Base-by-base conservation (phyloP, 2,113 vertebrate genomes). In the Ageneiosus marmoratus region DNA sequence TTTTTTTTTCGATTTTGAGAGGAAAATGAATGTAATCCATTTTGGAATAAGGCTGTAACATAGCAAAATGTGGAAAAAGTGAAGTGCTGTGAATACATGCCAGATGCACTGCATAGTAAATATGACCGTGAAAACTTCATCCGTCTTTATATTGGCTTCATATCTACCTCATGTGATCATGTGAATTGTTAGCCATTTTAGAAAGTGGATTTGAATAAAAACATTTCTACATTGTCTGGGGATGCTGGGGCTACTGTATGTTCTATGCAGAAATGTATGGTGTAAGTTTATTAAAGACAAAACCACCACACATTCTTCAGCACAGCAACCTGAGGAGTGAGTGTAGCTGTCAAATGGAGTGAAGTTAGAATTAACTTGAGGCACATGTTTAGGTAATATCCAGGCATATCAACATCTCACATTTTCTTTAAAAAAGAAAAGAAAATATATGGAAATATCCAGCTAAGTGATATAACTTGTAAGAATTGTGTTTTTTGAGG, bases 161-260 rank as follows among this genome's bases (percentile, higher is more conserved):
- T 63, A 20, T 63, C 62, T 67, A 67, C 32, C 18, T 67, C 11
- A 34, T 34, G 63, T 37, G 3, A 32, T n/a, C n/a, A n/a, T n/a
- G n/a, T n/a, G n/a, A n/a, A n/a, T n/a, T n/a, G n/a, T n/a, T n/a
- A n/a, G n/a, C n/a, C n/a, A n/a, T n/a, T n/a, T n/a, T 20, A 10
- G 1, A 37, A 22, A 10, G 5, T 22, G 0, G 1, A 63, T 34
- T 63, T 7, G 0, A 32, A 27, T n/a, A n/a, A n/a, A n/a, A n/a
- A n/a, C n/a, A n/a, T n/a, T n/a, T n/a, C n/a, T n/a, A n/a, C n/a
- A n/a, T n/a, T n/a, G n/a, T n/a, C n/a, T n/a, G n/a, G n/a, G n/a
- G n/a, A n/a, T n/a, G n/a, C n/a, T n/a, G n/a, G n/a, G n/a, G n/a
- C n/a, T 41, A 41, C 3, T 10, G 48, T 50, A 50, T n/a, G 67